Evolutionary conservation across 2,113 vertebrate species (phyloP), one percentile per base, ranked within the genome.

Genomic region (Lepus europaeus): DNA sequence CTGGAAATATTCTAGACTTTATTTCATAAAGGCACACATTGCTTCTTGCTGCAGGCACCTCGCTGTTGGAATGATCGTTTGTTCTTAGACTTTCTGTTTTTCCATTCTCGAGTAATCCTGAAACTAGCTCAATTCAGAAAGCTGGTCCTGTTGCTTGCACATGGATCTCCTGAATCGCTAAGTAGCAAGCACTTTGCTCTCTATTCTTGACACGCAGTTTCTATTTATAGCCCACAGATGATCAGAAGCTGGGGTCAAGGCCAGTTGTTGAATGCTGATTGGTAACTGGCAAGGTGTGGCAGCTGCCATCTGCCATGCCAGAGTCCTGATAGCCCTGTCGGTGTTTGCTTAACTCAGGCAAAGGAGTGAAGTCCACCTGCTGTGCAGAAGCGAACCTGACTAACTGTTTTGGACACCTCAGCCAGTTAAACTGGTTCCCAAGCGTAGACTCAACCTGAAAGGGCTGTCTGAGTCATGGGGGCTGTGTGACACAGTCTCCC

Each of bases 141-240:
- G 49, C 92, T 51, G 45, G 63, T 74, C 81, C 17, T 82, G 56
- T 61, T 78, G 74, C 80, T 91, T 72, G 91, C 89, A 12, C 76
- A 86, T 63, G 23, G 53, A 92, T 87, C 94, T 96, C 89, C 77
- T 85, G 80, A 89, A 91, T 49, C 66, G 86, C 88, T 69, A 59
- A 25, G 78, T 53, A 53, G 81, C 63, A 68, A 93, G 91, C 59
- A 73, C 80, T 91, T 74, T 74, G 86, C 89, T 93, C 84, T 84
- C 84, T 90, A 53, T 81, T 80, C 74, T 36, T 90, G 90, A 93
- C 81, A 85, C 68, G 10, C 74, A 23, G 29, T 76, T 95, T 87
- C 94, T 97, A 95, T 97, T 95, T 95, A 94, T 97, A 97, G 85
- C 23, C 27, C 39, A 39, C 89, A 96, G 92, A 94, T 87, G 90